Conservation (phyloP, 1,140 invertebrate genomes). For the Oncopeltus fasciatus region DNA sequence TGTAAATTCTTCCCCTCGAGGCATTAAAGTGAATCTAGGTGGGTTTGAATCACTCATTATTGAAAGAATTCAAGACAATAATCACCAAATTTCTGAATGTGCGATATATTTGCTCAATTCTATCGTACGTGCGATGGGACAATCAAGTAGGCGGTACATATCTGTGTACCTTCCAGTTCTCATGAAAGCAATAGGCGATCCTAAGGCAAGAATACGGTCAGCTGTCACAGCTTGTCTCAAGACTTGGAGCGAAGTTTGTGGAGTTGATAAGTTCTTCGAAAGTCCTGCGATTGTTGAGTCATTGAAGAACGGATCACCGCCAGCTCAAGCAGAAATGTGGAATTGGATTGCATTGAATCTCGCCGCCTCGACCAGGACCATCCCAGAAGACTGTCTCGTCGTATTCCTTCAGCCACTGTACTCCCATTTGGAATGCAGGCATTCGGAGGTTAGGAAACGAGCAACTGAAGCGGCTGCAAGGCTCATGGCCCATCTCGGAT, state of each 20-base stretch:
- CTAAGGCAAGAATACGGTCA: slow-evolving; percentile 62
- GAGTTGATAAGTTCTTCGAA: slow-evolving; percentile 70
- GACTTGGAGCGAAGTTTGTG: slow-evolving; percentile 64
- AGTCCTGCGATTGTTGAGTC: slow-evolving; percentile 78
- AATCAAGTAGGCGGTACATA: slow-evolving; percentile 57
- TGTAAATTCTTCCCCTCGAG: slow-evolving; percentile 56
- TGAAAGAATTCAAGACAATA: slow-evolving; percentile 65
- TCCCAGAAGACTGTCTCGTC: slow-evolving; percentile 66
- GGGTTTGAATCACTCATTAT: slow-evolving; percentile 65
- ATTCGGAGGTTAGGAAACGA: slow-evolving; percentile 77
- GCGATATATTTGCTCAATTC: slow-evolving; percentile 66
- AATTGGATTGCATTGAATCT: too few relatives aligned
- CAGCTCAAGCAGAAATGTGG: slow-evolving; percentile 64
- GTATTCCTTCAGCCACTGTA: slow-evolving; percentile 64
- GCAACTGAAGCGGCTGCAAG: slow-evolving; percentile 79
- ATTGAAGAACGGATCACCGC: slow-evolving; percentile 63
- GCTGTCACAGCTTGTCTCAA: slow-evolving; percentile 68
- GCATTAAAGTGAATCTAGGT: slow-evolving; percentile 67
- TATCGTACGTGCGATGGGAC: slow-evolving; percentile 66
- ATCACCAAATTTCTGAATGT: slow-evolving; percentile 75
- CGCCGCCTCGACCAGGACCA: slow-evolving; percentile 48
- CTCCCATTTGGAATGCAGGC: slow-evolving; percentile 76
- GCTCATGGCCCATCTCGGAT: slow-evolving; percentile 85
- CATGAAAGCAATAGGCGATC: slow-evolving; percentile 53
- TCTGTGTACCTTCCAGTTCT: slow-evolving; percentile 69